Percentiles rank a stretch among this genome's conserved stretches.
phyloP scores from a whole-genome alignment of 2,797 vertebrate genomes.

The Helarctos malayanus region DNA sequence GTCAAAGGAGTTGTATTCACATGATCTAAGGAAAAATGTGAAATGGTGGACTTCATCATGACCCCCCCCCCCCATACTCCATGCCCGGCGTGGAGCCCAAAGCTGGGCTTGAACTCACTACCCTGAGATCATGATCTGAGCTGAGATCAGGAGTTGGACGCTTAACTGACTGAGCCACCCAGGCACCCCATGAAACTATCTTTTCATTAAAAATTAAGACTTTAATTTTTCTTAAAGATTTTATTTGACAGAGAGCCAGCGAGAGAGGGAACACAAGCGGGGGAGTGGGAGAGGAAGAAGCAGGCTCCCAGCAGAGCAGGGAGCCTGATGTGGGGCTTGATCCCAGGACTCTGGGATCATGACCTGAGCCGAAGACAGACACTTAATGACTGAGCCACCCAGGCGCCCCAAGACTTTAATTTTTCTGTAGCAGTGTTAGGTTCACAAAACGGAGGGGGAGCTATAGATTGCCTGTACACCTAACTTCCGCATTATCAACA shows the following conservation, averaged over 20 bases:
- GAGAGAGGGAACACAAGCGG: no score
- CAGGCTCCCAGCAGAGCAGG: no score
- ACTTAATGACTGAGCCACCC: neutral
- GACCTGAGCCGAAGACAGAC: neutral
- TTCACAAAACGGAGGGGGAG: neutral
- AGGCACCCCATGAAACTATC: neutral
- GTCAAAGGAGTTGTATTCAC: neutral
- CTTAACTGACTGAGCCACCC: neutral
- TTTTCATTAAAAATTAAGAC: no score
- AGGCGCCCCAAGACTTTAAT: neutral
- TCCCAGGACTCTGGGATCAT: neutral
- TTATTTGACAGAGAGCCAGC: no score
- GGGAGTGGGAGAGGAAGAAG: no score
- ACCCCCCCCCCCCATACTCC: neutral
- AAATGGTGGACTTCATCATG: conserved; percentile 13
- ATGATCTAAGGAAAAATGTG: neutral
- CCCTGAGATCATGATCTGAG: neutral
- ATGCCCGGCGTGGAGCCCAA: neutral
- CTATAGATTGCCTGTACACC: neutral
- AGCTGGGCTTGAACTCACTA: neutral
- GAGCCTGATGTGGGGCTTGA: neutral
- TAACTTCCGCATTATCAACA: neutral
- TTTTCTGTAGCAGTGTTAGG: neutral
- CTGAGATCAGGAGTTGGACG: neutral
- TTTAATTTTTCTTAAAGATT: no score